Evolutionary conservation across 2,888 invertebrate species (phyloP), one percentile per base, ranked within the genome.

Genomic region (Oligia fasciuncula): DNA sequence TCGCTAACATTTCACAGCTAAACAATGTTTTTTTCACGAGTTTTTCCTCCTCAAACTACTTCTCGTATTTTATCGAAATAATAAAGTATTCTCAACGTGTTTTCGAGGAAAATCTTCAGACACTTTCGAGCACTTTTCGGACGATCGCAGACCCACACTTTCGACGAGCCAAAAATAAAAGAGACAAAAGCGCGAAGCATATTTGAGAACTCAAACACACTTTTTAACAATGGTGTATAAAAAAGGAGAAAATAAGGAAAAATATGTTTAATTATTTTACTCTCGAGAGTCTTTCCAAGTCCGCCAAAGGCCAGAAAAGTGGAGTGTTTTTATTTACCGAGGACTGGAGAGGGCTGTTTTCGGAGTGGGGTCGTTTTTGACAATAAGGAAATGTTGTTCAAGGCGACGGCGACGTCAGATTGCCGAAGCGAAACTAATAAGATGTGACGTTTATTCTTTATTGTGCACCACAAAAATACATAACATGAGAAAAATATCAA

Each of bases 261-360:
- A 77, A 77, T 75, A 84, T 29, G 29, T 84, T 80, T 77, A 80
- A 85, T 85, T 86, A 87, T 84, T 84, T 77, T 67, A 60, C 68
- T 57, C 66, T 71, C 6, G 6, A 54, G 68, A 77, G 51, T 40
- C 68, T 78, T 84, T 84, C 62, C 51, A 70, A 80, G 77, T 80
- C 51, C 69, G 19, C 68, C 72, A 75, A 70, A 75, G 69, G 60
- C 57, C 75, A 57, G 67, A 80, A 77, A 86, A 70, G 62, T 23
- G 8, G 23, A 79, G 63, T 70, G 65, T 80, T 75, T 87, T 84
- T 84, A 84, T 85, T 85, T 87, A 84, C 80, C 6, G 80, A 77
- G 57, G 66, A 13, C 66, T 57, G n/a, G 35, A 60, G 84, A 74
- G 68, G 23, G 14, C 67, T 65, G 73, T 57, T 51, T 40, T 66